Base-by-base conservation (phyloP, 2,797 vertebrate genomes). In the Triplophysa yarkandensis region DNA sequence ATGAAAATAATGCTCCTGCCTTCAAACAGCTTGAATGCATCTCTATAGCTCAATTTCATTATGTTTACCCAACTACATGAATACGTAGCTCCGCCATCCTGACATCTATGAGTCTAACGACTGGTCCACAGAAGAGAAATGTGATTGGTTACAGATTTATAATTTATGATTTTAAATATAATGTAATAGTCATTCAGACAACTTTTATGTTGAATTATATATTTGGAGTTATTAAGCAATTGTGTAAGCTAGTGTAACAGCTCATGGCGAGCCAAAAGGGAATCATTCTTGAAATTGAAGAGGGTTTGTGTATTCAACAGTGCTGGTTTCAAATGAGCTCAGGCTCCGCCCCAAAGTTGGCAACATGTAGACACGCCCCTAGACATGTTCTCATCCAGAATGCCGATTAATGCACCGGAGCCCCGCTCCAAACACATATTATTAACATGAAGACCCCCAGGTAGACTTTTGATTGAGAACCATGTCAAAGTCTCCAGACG, bases 381-480 rank as follows among this genome's bases (percentile, higher is more conserved):
- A 32, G 55, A 32, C 17, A 32, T 58, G 11, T 32, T 19, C 19
- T 32, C 55, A 58, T 58, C 8, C 28, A 32, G 55, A 32, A 32
- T 34, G 17, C 8, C 17, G 34, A 32, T 58, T 58, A 58, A 34
- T 32, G 19, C 28, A n/a, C 32, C n/a, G 19, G 4, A 58, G 28
- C 55, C 54, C 28, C 17, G 11, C 7, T 58, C 28, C 55, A 34
- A 58, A 58, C 8, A 9, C 28, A n/a, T n/a, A 58, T 34, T 17
- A 58, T 32, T 34, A n/a, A 58, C 32, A 34, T 8, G 17, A 58
- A 34, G 28, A 58, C 30, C 27, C 7, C 2, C 27, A 17, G 27
- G 54, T 30, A 57, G 54, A 32, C 54, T 3, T 57, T 57, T 57
- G 54, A 57, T 32, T 30, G 27, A 30, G 54, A 57, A 58, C 55